A percentile compares a stretch with the other conserved stretches of the same genome.
phyloP scores from a whole-genome alignment of 1,140 invertebrate genomes.

The Nixonia krombeini region DNA sequence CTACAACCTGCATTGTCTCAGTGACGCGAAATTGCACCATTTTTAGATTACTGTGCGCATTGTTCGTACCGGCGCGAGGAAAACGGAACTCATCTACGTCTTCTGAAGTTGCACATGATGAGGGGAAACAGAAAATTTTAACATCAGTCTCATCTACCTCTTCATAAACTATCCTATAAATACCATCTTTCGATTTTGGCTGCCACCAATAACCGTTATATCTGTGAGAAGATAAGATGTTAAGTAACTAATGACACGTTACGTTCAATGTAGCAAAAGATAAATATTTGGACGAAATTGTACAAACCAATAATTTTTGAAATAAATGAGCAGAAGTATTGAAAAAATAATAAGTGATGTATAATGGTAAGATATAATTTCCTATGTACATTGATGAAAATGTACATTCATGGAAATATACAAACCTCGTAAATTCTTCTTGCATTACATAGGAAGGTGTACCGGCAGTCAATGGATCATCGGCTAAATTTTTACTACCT shows the following conservation, averaged over 20 bases:
- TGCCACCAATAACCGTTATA: conserved; percentile 99
- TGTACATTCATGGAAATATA: no score
- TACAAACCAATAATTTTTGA: neutral
- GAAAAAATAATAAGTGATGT: no score
- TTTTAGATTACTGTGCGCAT: conserved; percentile 91
- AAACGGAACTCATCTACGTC: conserved; percentile 94
- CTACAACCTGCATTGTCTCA: conserved; percentile 77
- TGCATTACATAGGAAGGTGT: conserved; percentile 98
- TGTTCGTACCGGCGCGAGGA: conserved; percentile 90
- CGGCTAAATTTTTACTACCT: conserved; percentile 79
- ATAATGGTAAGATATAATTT: no score
- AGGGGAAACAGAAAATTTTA: conserved; percentile 91
- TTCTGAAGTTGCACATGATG: conserved; percentile 80
- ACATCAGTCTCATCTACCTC: conserved; percentile 96
- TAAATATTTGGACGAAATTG: neutral
- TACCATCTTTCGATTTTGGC: conserved; percentile 80
- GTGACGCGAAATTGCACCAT: conserved; percentile 87
- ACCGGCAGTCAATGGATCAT: conserved; percentile 91
- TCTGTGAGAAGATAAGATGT: conserved; percentile 67
- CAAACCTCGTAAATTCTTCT: conserved; percentile 90
- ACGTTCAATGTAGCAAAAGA: neutral
- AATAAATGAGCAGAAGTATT: neutral
- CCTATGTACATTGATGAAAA: no score
- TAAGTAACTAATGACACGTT: neutral
- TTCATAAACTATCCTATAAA: conserved; percentile 94